Base-by-base conservation (phyloP, 30 jellyfish, hydroid and myxozoan species). In the Catostylus mosaicus region DNA sequence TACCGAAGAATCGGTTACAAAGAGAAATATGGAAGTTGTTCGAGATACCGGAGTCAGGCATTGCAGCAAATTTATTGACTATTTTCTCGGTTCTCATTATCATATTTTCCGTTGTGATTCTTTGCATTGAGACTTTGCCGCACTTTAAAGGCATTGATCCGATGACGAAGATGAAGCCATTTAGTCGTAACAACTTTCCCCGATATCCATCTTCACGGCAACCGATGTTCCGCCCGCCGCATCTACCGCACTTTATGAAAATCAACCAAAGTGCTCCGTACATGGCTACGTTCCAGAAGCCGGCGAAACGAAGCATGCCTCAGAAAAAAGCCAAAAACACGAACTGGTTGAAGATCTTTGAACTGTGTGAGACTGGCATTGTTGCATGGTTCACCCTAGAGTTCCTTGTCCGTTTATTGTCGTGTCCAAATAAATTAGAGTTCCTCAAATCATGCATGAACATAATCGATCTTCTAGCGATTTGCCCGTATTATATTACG, bases 331-430 rank as follows among this genome's bases (percentile, higher is more conserved):
- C 37, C 46, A 35, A 59, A n/a, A 60, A 43, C 70, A 14, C 78
- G 51, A 33, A 63, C 72, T 93, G 98, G 98, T 50, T 70, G 31
- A 62, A 64, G 37, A 72, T 80, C 0, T 93, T 93, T 35, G 94
- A 76, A 22, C 62, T 69, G 22, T 81, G 89, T 56, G 98, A 93
- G 54, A 77, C 88, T 22, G 92, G 95, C 19, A 89, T 88, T 62
- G 97, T 87, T 11, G 85, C 97, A 14, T 94, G 99, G 99, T 94
- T 94, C 51, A 88, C 97, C 11, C 50, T 87, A 61, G 99, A 94
- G 57, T 88, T 94, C 56, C 36, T 88, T 3, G 89, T 84, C 36
- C 85, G 99, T 10, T 80, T 94, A 20, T 67, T 86, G 19, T 67
- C 97, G 4, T 88, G 90, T 22, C 99, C 97, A 31, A 85, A 87